A percentile compares a stretch with the other conserved stretches of the same genome.
Evolutionary conservation across 2,113 vertebrate species (phyloP).

Genomic region (Semnornis frantzii): DNA sequence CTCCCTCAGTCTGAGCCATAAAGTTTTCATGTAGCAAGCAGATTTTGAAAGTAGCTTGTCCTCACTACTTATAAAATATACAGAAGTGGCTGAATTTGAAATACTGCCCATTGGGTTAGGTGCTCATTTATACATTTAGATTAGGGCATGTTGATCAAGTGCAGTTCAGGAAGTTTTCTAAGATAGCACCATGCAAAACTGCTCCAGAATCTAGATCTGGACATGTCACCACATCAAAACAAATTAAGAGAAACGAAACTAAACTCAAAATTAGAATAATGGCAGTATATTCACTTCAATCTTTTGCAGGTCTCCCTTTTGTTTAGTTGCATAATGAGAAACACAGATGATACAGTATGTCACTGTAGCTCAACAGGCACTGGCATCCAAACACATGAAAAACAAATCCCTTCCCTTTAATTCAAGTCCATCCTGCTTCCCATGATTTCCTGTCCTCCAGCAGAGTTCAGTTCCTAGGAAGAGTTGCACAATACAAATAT

Average conservation of each 20-base stretch:
- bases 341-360: neutral
- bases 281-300: neutral
- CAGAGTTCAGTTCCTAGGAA: conserved; percentile 54
- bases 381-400: neutral
- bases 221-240: neutral
- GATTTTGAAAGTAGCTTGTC: neutral
- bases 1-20: neutral
- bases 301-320: neutral
- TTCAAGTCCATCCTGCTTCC: conserved; percentile 35
- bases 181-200: neutral
- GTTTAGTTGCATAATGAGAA: neutral
- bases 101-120: neutral
- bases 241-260: neutral
- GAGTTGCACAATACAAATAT: conserved; percentile 44
- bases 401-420: conserved; percentile 42
- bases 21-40: neutral
- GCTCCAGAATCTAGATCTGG: neutral
- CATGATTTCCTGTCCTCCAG: conserved; percentile 48
- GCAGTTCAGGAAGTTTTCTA: neutral
- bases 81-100: neutral
- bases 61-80: neutral
- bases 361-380: neutral
- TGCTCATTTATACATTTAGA: neutral
- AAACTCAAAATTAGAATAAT: neutral
- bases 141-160: neutral